Base-by-base conservation (phyloP, 2,113 vertebrate species). In the Talpa occidentalis region DNA sequence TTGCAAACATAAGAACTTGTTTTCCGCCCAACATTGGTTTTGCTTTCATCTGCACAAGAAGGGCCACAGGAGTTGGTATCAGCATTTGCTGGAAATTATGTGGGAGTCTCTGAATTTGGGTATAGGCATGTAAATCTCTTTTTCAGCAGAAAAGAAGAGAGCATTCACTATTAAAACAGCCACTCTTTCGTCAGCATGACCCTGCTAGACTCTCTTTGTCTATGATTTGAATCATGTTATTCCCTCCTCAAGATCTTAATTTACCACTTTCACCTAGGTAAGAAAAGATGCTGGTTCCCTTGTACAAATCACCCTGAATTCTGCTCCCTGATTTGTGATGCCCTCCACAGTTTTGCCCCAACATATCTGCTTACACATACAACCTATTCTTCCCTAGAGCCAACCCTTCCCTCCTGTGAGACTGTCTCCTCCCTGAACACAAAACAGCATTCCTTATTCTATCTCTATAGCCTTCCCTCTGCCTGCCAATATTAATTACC, bases 111-210 rank as follows among this genome's bases (percentile, higher is more conserved):
- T 80, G 40, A 67, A 89, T 87, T 35, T 35, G 70, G 86, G 79
- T 56, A 26, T 60, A 66, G 59, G 72, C 70, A 90, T 67, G 21
- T n/a, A 66, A 64, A 87, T 56, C 92, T 66, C 64, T 74, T 78
- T 73, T 60, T 73, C 54, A 40, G 83, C 60, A 78, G 66, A 47
- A 56, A 47, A 93, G 74, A 76, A 82, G 59, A 90, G 72, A 84
- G 37, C 90, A 81, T 94, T 97, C 92, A 90, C 93, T 94, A 92
- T 95, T 96, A 94, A 95, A 96, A 30, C 40, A 77, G 35, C 47
- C 89, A 91, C 49, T 80, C 62, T 92, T 62, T 83, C 35, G 0
- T 87, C 91, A 69, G 76, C 35, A 32, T 35, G 89, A 52, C 35
- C 64, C 67, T 24, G 66, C 40, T 35, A 84, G 66, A 88, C 72